phyloP scores from a whole-genome alignment of 2,113 vertebrate genomes.

The Calypte anna region DNA sequence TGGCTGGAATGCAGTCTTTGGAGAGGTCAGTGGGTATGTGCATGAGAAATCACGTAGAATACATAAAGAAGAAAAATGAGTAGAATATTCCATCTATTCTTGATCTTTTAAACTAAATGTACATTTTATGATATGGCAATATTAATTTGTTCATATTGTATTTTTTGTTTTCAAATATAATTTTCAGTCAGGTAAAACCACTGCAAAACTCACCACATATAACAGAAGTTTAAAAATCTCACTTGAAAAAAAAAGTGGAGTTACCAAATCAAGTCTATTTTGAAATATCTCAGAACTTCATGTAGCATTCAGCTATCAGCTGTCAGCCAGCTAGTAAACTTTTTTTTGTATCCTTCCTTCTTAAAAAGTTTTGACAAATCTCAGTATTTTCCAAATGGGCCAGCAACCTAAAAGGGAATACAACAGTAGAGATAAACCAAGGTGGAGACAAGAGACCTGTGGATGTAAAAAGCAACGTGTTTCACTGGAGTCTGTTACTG shows the following conservation, averaged over 20 bases:
- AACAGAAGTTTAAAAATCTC: not conserved
- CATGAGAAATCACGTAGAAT: not conserved
- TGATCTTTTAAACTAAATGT: not conserved
- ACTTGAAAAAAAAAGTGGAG: not conserved
- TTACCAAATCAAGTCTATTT: not conserved
- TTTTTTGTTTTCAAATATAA: not conserved
- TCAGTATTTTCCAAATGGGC: constrained; percentile 43
- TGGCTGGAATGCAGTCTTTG: not conserved
- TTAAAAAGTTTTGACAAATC: not conserved
- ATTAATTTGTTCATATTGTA: not conserved
- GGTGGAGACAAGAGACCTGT: not conserved
- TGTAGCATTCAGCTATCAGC: not conserved
- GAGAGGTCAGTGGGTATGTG: not conserved
- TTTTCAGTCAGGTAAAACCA: not conserved
- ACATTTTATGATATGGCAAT: not conserved
- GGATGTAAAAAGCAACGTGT: constrained; percentile 24
- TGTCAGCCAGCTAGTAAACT: not conserved
- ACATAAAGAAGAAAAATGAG: too few relatives aligned
- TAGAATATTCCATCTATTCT: not conserved
- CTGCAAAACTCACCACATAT: not conserved
- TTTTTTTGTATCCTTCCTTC: not conserved
- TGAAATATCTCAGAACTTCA: not conserved
- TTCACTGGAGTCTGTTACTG: not conserved
- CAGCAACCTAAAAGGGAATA: constrained; percentile 58
- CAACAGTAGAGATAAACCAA: constrained; percentile 30